A percentile compares a stretch with the other conserved stretches of the same genome.
Evolutionary conservation across 2,797 vertebrate genomes (phyloP).

Genomic region (Cossypha caffra): DNA sequence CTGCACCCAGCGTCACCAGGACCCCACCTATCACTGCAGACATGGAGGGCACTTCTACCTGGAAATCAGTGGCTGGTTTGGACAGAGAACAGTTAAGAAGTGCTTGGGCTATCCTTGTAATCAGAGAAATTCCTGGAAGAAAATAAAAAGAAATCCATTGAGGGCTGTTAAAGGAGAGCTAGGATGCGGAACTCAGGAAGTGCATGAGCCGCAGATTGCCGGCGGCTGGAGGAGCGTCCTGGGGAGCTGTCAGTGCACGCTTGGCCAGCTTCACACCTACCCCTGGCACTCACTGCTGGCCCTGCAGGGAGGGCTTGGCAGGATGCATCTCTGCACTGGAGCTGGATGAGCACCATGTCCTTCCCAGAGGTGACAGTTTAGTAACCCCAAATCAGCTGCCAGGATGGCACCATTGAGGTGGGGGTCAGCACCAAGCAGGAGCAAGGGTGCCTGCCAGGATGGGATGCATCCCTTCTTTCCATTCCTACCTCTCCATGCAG

Average conservation of each 20-base stretch:
- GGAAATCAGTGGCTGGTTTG: not conserved
- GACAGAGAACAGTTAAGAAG: not conserved
- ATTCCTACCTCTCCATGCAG: not conserved
- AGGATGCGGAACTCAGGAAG: not conserved
- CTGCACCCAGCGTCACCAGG: not conserved
- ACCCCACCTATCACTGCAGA: accelerated
- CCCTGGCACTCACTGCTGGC: not conserved
- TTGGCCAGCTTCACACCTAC: not conserved
- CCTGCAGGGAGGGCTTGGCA: not conserved
- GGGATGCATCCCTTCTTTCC: not conserved
- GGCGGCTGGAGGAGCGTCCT: not conserved
- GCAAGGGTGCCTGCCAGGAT: not conserved
- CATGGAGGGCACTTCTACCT: not conserved
- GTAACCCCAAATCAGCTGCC: not conserved
- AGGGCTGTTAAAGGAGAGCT: slow-evolving; percentile 3
- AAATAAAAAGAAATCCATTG: not conserved
- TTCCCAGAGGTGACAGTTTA: accelerated
- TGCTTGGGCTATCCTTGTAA: not conserved
- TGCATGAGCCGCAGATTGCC: not conserved
- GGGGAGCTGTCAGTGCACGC: not conserved
- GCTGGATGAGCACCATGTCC: not conserved
- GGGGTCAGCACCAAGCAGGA: not conserved
- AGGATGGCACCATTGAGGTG: not conserved
- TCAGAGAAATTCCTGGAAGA: slow-evolving; percentile 30
- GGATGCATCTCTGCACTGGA: not conserved